A percentile compares a stretch with the other conserved stretches of the same genome.
Evolutionary conservation across 1,140 invertebrate species (phyloP).

Genomic region (Battus philenor): DNA sequence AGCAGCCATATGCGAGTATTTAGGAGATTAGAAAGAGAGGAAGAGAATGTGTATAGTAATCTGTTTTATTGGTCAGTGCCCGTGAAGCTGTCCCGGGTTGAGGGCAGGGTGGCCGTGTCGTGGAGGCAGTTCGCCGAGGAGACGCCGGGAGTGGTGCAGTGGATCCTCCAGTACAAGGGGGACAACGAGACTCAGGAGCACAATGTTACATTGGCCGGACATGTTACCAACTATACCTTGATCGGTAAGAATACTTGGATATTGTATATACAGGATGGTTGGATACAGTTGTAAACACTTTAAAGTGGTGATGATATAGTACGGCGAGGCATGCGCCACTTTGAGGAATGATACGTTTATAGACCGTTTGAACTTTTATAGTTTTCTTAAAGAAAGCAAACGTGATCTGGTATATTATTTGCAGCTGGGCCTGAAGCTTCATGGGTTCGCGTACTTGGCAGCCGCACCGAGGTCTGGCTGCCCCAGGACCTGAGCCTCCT

Average conservation of each 20-base stretch:
- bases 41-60: too few species aligned
- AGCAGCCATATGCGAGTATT: too few species aligned
- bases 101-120: constrained; percentile 36
- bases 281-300: too few species aligned
- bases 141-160: constrained; percentile 43
- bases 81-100: constrained; percentile 33
- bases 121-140: constrained; percentile 49
- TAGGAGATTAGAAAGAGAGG: too few species aligned
- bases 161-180: constrained; percentile 52
- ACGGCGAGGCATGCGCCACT: too few species aligned
- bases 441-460: constrained; percentile 51
- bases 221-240: constrained; percentile 40
- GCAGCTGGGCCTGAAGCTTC: constrained; percentile 19
- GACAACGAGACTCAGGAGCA: constrained; percentile 23
- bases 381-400: too few species aligned
- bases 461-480: constrained; percentile 42
- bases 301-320: too few species aligned
- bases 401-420: neutral
- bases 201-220: constrained; percentile 37
- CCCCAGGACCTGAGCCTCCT: constrained; percentile 58
- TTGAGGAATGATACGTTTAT: too few species aligned
- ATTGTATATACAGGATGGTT: too few species aligned
- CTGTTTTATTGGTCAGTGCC: constrained; percentile 32
- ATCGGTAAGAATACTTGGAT: too few species aligned
- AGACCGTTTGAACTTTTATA: too few species aligned